A percentile compares a stretch with the other conserved stretches of the same genome.
phyloP scores from a whole-genome alignment of 2,797 vertebrate genomes.

The Cossypha caffra region DNA sequence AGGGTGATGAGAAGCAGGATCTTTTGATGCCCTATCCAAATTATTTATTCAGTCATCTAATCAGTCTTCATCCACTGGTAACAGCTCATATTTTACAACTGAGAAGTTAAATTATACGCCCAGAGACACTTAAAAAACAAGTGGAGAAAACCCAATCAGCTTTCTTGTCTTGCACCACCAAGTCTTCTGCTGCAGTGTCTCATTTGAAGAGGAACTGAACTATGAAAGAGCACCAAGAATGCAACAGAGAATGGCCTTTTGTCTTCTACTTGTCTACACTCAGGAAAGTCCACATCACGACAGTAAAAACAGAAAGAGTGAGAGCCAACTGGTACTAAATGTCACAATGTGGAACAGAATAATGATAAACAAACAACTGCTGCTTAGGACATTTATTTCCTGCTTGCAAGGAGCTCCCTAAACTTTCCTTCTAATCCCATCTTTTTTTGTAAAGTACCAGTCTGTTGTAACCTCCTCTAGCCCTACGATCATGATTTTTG shows the following conservation, averaged over 20 bases:
- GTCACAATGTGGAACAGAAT: neutral
- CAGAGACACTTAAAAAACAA: neutral
- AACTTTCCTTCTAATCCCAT: neutral
- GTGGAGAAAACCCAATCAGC: neutral
- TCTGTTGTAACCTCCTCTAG: neutral
- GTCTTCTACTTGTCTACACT: neutral
- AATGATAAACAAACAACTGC: neutral
- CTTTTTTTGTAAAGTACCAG: neutral
- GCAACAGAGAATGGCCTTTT: neutral
- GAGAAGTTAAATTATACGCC: neutral
- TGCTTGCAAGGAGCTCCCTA: neutral
- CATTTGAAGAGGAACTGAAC: neutral
- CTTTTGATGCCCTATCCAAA: neutral
- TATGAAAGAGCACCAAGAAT: neutral
- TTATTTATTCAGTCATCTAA: neutral
- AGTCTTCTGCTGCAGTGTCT: neutral
- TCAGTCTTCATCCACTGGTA: neutral
- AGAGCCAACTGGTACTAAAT: neutral
- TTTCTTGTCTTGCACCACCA: neutral
- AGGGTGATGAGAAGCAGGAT: neutral
- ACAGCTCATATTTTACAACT: neutral
- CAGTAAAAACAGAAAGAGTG: neutral
- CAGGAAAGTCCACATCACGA: neutral
- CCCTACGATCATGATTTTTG: neutral
- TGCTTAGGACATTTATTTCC: neutral